Conservation (phyloP, 2,113 vertebrate genomes). For the Aspiorhynchus laticeps region DNA sequence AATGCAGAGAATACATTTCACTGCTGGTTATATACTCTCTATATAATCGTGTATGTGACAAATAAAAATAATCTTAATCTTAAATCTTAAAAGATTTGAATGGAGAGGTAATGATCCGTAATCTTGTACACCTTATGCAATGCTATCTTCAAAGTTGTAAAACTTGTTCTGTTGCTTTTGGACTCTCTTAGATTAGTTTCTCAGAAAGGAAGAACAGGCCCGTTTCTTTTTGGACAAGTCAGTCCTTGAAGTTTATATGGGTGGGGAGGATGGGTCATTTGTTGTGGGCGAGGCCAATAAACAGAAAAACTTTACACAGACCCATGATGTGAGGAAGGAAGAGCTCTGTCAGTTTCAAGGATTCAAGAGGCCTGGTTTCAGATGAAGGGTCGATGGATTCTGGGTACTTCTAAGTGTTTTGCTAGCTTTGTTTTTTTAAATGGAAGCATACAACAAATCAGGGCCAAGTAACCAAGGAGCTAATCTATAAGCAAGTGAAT, state of each 20-base stretch:
- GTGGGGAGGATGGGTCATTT: background rate
- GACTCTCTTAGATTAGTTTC: background rate
- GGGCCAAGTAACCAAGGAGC: slow-evolving; percentile 60
- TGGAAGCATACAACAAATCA: slow-evolving; percentile 42
- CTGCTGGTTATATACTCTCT: too few species aligned
- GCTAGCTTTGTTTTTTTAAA: slow-evolving; percentile 36
- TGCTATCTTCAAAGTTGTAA: slow-evolving; percentile 28
- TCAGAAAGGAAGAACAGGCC: slow-evolving; percentile 4
- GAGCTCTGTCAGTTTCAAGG: background rate
- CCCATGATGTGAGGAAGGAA: background rate
- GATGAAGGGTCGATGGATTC: background rate
- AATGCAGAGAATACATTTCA: too few species aligned
- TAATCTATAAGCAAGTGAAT: slow-evolving; percentile 54
- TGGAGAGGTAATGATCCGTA: background rate
- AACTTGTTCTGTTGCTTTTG: background rate
- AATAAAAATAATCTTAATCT: too few species aligned
- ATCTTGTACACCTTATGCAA: slow-evolving; percentile 37
- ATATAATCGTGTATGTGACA: too few species aligned
- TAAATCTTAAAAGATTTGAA: background rate
- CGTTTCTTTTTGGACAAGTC: background rate
- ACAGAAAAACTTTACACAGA: background rate
- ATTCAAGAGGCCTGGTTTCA: slow-evolving; percentile 10
- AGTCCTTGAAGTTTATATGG: slow-evolving; percentile 14
- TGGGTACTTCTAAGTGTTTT: background rate
- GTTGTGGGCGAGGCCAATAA: background rate